Evolutionary conservation across 1,140 invertebrate species (phyloP).

Genomic region (Camponotus vicinus): DNA sequence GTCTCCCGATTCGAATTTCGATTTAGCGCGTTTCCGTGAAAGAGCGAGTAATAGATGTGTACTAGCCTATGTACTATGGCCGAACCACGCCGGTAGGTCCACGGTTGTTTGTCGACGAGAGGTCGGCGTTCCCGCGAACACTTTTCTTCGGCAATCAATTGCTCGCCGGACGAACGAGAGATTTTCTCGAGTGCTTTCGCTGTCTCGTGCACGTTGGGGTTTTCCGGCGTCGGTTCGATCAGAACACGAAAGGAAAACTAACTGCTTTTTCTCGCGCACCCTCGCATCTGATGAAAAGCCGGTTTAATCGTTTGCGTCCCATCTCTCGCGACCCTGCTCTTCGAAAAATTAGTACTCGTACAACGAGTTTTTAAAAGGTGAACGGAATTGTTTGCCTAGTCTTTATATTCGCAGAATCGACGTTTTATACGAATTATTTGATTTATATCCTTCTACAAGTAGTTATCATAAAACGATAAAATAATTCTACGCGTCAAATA

Average conservation of each 20-base stretch:
- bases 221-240: constrained; percentile 58
- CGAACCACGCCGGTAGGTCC: constrained; percentile 36
- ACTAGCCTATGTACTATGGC: constrained; percentile 2
- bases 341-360: constrained; percentile 25
- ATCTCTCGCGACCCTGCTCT: neutral
- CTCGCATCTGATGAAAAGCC: constrained; percentile 62
- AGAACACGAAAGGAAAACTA: constrained; percentile 61
- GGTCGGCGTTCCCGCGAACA: constrained; percentile 50
- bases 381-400: constrained; percentile 4
- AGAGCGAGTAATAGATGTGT: constrained; percentile 46
- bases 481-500: too few relatives aligned
- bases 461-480: neutral
- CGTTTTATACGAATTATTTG: neutral
- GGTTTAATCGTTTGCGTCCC: constrained; percentile 64
- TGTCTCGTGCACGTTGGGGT: constrained; percentile 70
- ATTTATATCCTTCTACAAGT: neutral
- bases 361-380: neutral
- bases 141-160: constrained; percentile 74
- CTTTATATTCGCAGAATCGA: neutral
- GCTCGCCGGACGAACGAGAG: constrained; percentile 64
- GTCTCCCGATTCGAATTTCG: constrained; percentile 67
- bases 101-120: constrained; percentile 70
- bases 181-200: constrained; percentile 76
- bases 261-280: constrained; percentile 70
- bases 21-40: constrained; percentile 62